Base-by-base conservation (phyloP, 2,888 invertebrate genomes). In the Heteromurus nitidus region DNA sequence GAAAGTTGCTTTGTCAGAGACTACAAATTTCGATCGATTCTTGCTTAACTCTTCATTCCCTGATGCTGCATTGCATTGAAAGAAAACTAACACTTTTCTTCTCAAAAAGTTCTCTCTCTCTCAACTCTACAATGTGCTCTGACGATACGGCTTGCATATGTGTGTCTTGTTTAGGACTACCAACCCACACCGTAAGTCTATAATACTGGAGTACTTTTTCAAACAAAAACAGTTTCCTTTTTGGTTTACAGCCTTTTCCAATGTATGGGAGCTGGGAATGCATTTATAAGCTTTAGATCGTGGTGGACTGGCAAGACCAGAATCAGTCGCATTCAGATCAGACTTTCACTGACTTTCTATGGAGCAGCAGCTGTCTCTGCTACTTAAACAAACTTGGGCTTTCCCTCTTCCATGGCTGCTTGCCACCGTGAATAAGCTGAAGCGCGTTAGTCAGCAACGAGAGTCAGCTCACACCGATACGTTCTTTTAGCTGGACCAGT, bases 1-100 rank as follows among this genome's bases (percentile, higher is more conserved):
- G 75, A 44, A 58, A 58, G 28, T 75, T 70, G 70, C 22, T 76
- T 47, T 76, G 69, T 76, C 47, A 69, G 47, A 47, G 50, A 62
- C 68, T 76, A 69, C 68, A 62, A 76, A 68, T 75, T 75, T 60
- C 42, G 76, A 76, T 76, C 76, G 76, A 76, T 76, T 76, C 76
- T 28, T 68, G 67, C 28, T 24, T 16, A 75, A 75, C 67, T 68
- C 50, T 69, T 76, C 69, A 76, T 76, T 69, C 75, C 62, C 69
- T 69, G 76, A 76, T 76, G 68, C 76, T 60, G 60, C 58, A n/a
- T n/a, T 50, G 67, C 67, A 67, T 47, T 67, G 68, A 72, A 62
- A 47, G 76, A 76, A 69, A 76, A 58, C 62, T 58, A 65, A 65
- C 55, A 68, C 68, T 69, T 75, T n/a, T 76, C 67, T 76, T 76